Base-by-base conservation (phyloP, 2,888 invertebrate species). In the Amblyjoppa fuscipennis region DNA sequence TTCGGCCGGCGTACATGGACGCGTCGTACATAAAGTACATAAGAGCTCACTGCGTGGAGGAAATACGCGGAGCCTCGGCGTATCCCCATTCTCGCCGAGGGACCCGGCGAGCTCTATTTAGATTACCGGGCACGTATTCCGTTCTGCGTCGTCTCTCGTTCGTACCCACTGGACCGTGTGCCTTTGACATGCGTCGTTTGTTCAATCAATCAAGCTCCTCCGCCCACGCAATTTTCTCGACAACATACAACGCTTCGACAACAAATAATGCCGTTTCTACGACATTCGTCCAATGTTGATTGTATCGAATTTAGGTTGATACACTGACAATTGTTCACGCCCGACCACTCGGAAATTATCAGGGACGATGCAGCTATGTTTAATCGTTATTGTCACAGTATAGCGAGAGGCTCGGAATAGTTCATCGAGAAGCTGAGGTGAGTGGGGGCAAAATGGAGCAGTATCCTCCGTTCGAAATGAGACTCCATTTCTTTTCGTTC, bases 111-210 rank as follows among this genome's bases (percentile, higher is more conserved):
- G 20, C 28, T 59, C 79, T 53, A 80, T 73, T 80, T 73, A 64
- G 73, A 80, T 80, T 66, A 80, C 66, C 51, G 61, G 41, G 41
- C 73, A 80, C 80, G 80, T 80, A 71, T 45, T 25, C 13, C 11
- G 31, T n/a, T 53, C 71, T 76, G 83, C 79, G 84, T 86, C 82
- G 85, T 81, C 85, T 89, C 88, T 89, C 89, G 87, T 87, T 85
- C 86, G 87, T 86, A 87, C 89, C 81, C 81, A 13, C 20, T 28
- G 38, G 1, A 28, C 38, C 34, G 25, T 64, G 34, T 51, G 51
- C 59, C 79, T 79, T 66, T 70, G 80, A 68, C 73, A 80, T 68
- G 64, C 73, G 56, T 74, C 80, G 80, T 80, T 80, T 80, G 80
- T 80, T 80, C 73, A 66, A 80, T 80, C 73, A 73, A 80, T 74